Evolutionary conservation across 2,113 vertebrate genomes (phyloP).

Genomic region (Colossoma macropomum): DNA sequence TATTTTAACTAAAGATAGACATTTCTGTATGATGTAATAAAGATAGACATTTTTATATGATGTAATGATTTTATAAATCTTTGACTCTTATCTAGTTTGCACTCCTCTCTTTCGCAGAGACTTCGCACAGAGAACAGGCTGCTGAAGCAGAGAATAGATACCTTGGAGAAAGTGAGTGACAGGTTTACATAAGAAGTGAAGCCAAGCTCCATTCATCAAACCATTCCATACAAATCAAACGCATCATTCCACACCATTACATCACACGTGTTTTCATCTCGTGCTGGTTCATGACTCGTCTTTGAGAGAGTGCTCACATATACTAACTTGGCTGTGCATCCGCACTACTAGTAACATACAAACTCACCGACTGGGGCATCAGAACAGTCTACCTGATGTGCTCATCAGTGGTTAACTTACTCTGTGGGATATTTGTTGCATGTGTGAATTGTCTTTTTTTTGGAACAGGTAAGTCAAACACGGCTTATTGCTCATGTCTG

Average conservation of each 20-base stretch:
- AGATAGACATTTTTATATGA: too few species aligned
- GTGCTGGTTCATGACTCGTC: constrained; percentile 50
- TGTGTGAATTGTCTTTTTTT: not conserved
- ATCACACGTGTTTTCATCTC: constrained; percentile 60
- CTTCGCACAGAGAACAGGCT: constrained; percentile 96
- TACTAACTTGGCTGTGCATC: constrained; percentile 65
- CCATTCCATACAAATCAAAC: constrained; percentile 10
- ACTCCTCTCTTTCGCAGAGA: constrained; percentile 79
- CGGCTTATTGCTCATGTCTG: not conserved
- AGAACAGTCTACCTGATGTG: not conserved
- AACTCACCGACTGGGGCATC: constrained; percentile 1
- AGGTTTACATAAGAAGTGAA: not conserved
- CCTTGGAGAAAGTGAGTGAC: constrained; percentile 94
- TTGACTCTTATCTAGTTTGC: not conserved
- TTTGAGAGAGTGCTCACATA: constrained; percentile 25
- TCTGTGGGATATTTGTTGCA: constrained; percentile 2
- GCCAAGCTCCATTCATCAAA: not conserved
- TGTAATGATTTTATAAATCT: too few species aligned
- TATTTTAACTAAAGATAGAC: too few species aligned
- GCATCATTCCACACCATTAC: constrained; percentile 28
- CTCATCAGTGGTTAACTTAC: not conserved
- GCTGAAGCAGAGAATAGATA: constrained; percentile 97
- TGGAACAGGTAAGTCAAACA: constrained; percentile 30
- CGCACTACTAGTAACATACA: constrained; percentile 23
- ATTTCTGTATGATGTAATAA: too few species aligned